These are phyloP conservation scores for Bugula neritina DNA, from an alignment of 2,888 invertebrate genomes.

Conservation along the genomic window DNA sequence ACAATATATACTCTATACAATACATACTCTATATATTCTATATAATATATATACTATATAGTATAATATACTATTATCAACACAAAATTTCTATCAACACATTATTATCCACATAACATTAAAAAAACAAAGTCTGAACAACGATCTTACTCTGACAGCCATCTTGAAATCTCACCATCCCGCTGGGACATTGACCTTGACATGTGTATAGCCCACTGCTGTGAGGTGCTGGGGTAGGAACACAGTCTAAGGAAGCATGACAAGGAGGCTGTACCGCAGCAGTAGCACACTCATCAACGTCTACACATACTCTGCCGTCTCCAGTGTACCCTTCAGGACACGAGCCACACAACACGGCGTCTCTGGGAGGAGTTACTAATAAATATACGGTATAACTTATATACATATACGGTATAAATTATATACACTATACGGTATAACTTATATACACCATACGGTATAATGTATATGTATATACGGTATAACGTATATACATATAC, in stretches of 20 bases:
- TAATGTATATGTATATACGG: not conserved
- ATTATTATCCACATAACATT: too few species aligned
- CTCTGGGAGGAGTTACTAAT: not conserved
- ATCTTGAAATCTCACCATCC: not conserved
- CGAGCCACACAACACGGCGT: not conserved
- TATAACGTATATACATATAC: not conserved
- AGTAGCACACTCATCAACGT: constrained; percentile 11
- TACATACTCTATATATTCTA: too few species aligned
- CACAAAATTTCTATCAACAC: too few species aligned
- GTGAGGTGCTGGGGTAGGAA: constrained; percentile 18
- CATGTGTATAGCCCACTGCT: not conserved
- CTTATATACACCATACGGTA: not conserved
- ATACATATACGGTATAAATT: not conserved
- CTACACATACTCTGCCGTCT: constrained; percentile 18
- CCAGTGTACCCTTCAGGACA: constrained; percentile 3
- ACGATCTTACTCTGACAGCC: too few species aligned
- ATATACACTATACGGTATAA: too few species aligned
- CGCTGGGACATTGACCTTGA: not conserved
- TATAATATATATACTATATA: too few species aligned
- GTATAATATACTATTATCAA: too few species aligned
- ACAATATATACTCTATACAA: too few species aligned
- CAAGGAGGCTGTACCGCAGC: constrained; percentile 12
- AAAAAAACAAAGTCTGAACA: too few species aligned
- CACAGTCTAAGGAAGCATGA: constrained; percentile 13
- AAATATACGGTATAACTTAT: too few species aligned